Conservation (phyloP, 2,113 vertebrate genomes). For the Copsychus sechellarum region DNA sequence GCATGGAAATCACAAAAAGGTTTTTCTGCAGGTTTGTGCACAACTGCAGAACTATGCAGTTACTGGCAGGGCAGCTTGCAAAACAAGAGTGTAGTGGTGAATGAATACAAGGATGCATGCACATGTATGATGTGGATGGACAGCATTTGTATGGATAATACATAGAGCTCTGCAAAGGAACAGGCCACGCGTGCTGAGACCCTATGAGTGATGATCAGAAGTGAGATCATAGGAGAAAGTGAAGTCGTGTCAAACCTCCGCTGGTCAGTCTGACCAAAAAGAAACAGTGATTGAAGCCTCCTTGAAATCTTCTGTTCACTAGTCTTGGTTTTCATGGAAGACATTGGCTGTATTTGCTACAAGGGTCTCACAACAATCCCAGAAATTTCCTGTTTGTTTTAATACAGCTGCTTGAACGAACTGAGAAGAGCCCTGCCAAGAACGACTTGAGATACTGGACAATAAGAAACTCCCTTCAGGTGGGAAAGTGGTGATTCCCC, state of each 20-base stretch:
- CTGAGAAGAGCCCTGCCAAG: neutral
- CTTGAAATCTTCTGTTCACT: neutral
- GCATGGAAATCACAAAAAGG: neutral
- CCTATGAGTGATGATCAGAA: neutral
- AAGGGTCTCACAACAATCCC: neutral
- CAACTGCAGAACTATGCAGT: neutral
- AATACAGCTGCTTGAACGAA: neutral
- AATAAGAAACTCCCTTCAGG: neutral
- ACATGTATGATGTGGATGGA: neutral
- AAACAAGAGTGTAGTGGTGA: neutral
- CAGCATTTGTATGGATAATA: neutral
- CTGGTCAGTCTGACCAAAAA: neutral
- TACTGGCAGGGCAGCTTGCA: neutral
- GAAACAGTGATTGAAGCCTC: neutral
- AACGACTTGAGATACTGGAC: neutral
- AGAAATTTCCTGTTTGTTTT: neutral
- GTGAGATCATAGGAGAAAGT: accelerated
- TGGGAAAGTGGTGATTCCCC: neutral
- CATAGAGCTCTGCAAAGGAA: neutral
- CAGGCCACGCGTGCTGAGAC: neutral
- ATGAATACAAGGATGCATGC: neutral
- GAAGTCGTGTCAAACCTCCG: neutral
- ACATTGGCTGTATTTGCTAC: neutral
- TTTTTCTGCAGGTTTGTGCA: neutral
- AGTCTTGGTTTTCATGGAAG: neutral